A percentile compares a stretch with the other conserved stretches of the same genome.
phyloP scores from a whole-genome alignment of 2,888 invertebrate species.

The Netelia inedita region DNA sequence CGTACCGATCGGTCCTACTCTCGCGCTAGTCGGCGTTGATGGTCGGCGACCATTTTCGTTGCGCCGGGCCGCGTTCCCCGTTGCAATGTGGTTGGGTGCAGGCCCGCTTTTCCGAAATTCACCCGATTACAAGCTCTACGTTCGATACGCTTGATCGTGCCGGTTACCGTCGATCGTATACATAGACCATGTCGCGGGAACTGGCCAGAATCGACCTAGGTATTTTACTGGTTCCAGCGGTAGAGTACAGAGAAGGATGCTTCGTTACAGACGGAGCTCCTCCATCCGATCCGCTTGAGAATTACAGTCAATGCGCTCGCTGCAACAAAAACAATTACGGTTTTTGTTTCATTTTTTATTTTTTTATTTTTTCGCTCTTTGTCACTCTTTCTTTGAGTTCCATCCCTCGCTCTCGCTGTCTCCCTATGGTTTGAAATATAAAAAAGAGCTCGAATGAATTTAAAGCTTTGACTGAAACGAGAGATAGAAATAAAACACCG shows the following conservation, averaged over 20 bases:
- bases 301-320: not conserved
- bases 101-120: constrained; percentile 72
- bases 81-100: constrained; percentile 38
- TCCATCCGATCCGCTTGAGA: constrained; percentile 16
- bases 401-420: not conserved
- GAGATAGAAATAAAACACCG: constrained; percentile 8
- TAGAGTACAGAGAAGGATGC: not conserved
- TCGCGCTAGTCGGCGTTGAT: constrained; percentile 40
- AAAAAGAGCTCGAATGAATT: not conserved
- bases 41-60: constrained; percentile 31
- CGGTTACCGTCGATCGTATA: constrained; percentile 32
- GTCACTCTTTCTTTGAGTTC: not conserved
- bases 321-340: constrained; percentile 30
- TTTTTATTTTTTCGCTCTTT: not conserved
- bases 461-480: not conserved
- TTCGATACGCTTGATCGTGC: constrained; percentile 62
- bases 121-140: constrained; percentile 72
- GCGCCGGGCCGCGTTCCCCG: constrained; percentile 27
- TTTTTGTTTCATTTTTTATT: constrained; percentile 22
- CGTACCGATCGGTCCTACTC: constrained; percentile 9
- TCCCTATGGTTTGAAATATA: constrained; percentile 22
- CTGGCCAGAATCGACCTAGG: constrained; percentile 31
- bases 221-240: constrained; percentile 36
- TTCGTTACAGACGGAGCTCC: not conserved
- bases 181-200: constrained; percentile 19